Conservation (phyloP, 1,140 invertebrate species). For the Tenebrio molitor region DNA sequence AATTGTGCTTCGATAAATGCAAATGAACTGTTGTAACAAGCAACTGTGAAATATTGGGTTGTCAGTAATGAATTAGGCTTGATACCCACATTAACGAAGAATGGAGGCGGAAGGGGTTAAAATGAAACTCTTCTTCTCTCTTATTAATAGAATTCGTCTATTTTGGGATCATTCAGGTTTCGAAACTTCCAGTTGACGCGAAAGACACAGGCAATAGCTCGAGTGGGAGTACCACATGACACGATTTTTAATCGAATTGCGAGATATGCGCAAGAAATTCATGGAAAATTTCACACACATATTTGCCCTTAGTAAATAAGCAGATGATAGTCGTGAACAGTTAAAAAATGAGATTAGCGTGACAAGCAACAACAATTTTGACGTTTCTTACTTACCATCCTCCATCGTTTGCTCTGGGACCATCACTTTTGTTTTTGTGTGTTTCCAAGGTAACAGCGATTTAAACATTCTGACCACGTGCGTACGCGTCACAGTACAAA, state of each 20-base stretch:
- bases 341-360: no score
- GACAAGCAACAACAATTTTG: slow-evolving; percentile 47
- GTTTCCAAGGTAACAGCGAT: slow-evolving; percentile 64
- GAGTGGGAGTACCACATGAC: slow-evolving; percentile 43
- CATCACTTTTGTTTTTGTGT: slow-evolving; percentile 64
- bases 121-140: neutral
- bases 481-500: slow-evolving; percentile 24
- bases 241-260: slow-evolving; percentile 24
- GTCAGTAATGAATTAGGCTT: no score
- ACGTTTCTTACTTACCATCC: slow-evolving; percentile 58
- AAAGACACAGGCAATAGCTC: neutral
- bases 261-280: neutral
- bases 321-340: no score
- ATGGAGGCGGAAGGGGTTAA: neutral
- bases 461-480: slow-evolving; percentile 60
- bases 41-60: no score
- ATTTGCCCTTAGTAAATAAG: no score
- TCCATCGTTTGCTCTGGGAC: slow-evolving; percentile 60
- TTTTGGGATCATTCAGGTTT: neutral
- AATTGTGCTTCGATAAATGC: no score
- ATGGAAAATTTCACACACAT: neutral
- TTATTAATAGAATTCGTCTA: slow-evolving; percentile 8
- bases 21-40: no score
- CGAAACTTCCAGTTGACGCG: neutral
- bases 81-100: no score